Evolutionary conservation across 1,140 invertebrate genomes (phyloP).

Genomic region (Aphaenogaster rudis): DNA sequence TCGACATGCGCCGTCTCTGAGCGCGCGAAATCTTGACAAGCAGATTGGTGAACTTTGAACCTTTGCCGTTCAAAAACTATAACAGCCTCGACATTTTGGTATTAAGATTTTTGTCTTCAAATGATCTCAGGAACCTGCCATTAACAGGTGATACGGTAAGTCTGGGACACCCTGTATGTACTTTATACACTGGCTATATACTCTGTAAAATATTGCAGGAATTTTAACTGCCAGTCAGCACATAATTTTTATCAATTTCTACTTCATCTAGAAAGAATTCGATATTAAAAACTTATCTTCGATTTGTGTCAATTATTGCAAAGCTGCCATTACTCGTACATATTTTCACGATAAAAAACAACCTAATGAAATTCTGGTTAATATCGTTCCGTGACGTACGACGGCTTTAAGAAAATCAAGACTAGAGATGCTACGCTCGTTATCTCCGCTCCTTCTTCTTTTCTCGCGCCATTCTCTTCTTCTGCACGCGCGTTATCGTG

Average conservation of each 20-base stretch:
- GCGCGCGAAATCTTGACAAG: no score
- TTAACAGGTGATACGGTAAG: no score
- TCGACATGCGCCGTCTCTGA: no score
- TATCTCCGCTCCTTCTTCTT: constrained; percentile 9
- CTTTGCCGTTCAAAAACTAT: no score
- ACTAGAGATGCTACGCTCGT: constrained; percentile 26
- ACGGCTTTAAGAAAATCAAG: constrained; percentile 29
- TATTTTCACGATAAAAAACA: constrained; percentile 18
- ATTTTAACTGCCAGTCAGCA: neutral
- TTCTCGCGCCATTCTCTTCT: neutral
- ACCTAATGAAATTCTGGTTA: constrained; percentile 4
- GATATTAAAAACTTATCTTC: neutral
- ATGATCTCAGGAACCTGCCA: no score
- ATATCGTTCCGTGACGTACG: constrained; percentile 20
- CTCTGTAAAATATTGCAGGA: neutral
- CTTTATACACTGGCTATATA: no score
- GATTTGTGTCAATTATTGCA: constrained; percentile 29
- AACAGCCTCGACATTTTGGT: no score
- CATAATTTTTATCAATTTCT: neutral
- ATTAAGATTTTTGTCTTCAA: no score
- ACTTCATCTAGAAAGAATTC: constrained; percentile 4
- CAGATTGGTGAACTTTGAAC: no score
- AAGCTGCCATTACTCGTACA: neutral
- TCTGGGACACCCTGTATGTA: no score
- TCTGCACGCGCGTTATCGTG: neutral